Base-by-base conservation (phyloP, 2,888 invertebrate species). In the Tiphia femorata region DNA sequence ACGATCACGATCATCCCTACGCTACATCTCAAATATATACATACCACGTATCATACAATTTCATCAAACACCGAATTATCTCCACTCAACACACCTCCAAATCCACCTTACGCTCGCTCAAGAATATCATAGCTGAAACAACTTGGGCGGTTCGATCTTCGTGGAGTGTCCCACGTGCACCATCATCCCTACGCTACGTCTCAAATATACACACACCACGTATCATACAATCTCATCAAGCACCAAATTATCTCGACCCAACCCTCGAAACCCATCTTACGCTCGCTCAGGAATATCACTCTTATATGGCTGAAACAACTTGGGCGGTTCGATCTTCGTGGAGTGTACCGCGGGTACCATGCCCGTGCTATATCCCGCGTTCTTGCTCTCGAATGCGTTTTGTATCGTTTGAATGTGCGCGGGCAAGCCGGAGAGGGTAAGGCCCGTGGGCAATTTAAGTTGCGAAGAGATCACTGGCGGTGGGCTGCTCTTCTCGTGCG, bases 271-370 rank as follows among this genome's bases (percentile, higher is more conserved):
- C 16, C 16, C n/a, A 27, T 12, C 30, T 68, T 76, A 81, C 54
- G 76, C 77, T 30, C 77, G 78, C 33, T 81, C 79, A 5, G 73
- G 25, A 23, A 80, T 73, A 44, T 89, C 89, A 43, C 86, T 87
- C 74, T 92, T 92, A 84, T 92, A 92, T 1, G 92, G 92, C 79
- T 92, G 91, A 78, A 92, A 92, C 19, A 92, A 84, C 76, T 91
- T 91, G 0, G 90, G 91, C 19, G 76, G 77, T n/a, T 78, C 76
- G 67, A 84, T 71, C 72, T 83, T 74, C 54, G 73, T 73, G 58
- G 82, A 52, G 73, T 82, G 64, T 58, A 74, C 78, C 23, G 68
- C 63, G 46, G 63, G 44, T n/a, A 57, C 65, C 5, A 44, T 66
- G 40, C 58, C 19, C 4, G 57, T 38, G 2, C 27, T 42, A 0